These are phyloP conservation scores for Idaea straminata DNA, from an alignment of 2,888 invertebrate genomes.

Conservation along the genomic window DNA sequence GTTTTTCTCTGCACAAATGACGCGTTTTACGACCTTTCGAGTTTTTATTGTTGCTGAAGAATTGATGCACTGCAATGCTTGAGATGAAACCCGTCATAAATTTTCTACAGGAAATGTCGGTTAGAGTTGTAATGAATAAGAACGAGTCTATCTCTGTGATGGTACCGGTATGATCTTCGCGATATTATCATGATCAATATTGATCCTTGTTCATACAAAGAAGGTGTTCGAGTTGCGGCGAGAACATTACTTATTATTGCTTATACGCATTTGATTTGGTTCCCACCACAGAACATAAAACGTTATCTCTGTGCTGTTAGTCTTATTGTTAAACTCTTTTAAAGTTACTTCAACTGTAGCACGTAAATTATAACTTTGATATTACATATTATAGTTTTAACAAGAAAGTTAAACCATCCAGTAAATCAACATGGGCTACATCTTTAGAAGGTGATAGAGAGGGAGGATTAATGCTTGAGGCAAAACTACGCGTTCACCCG, in stretches of 20 bases:
- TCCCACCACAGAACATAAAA: background rate
- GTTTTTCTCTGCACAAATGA: conserved; percentile 58
- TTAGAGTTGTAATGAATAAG: background rate
- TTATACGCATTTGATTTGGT: background rate
- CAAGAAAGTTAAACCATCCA: conserved; percentile 54
- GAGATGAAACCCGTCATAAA: conserved; percentile 17
- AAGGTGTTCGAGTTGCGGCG: background rate
- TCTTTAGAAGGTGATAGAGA: conserved; percentile 43
- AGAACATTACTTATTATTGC: background rate
- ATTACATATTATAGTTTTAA: conserved; percentile 40
- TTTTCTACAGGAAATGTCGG: conserved; percentile 3
- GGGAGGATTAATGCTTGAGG: conserved; percentile 55
- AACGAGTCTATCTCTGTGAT: background rate
- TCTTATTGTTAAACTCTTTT: background rate
- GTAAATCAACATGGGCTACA: conserved; percentile 66
- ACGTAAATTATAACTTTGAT: conserved; percentile 12
- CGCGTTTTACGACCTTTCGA: conserved; percentile 51
- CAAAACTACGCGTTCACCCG: conserved; percentile 40
- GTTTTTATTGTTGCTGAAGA: conserved; percentile 43
- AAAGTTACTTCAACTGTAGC: background rate
- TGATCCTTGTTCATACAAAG: background rate
- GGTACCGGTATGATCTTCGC: background rate
- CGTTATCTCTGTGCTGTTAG: background rate
- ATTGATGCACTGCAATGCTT: conserved; percentile 31
- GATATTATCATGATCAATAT: background rate